Evolutionary conservation across 2,797 vertebrate species (phyloP).

Genomic region (Microhierax caerulescens): DNA sequence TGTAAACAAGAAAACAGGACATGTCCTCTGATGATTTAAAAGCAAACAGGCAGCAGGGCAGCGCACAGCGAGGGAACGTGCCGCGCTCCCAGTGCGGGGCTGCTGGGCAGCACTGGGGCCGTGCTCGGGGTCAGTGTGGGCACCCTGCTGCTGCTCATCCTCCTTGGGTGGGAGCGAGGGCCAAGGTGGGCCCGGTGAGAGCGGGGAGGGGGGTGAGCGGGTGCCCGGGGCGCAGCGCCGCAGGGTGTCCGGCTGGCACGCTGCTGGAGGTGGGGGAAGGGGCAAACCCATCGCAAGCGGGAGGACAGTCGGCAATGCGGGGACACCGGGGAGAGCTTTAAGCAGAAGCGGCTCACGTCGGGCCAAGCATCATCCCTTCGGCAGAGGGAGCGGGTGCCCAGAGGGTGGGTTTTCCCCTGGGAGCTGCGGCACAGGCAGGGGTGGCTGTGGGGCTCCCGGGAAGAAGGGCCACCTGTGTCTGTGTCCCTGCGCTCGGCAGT

Average conservation of each 20-base stretch:
- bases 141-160: not conserved
- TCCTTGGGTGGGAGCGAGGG: not conserved
- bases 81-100: not conserved
- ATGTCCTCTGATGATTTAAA: not conserved
- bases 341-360: not conserved
- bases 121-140: accelerated
- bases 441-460: not conserved
- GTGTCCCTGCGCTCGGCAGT: not conserved
- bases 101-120: not conserved
- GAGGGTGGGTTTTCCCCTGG: not conserved
- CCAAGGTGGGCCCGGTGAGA: not conserved
- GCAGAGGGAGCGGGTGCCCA: accelerated
- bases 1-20: slow-evolving; percentile 70
- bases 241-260: not conserved
- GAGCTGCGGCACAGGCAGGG: not conserved
- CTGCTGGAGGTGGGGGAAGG: not conserved
- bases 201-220: not conserved
- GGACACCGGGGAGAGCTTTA: not conserved
- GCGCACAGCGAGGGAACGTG: not conserved
- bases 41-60: not conserved
- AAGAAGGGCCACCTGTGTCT: accelerated
- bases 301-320: accelerated
- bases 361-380: not conserved
- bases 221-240: accelerated
- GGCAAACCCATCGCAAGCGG: accelerated